Conservation (phyloP, 2,888 invertebrate genomes). For the Tachina grossa region DNA sequence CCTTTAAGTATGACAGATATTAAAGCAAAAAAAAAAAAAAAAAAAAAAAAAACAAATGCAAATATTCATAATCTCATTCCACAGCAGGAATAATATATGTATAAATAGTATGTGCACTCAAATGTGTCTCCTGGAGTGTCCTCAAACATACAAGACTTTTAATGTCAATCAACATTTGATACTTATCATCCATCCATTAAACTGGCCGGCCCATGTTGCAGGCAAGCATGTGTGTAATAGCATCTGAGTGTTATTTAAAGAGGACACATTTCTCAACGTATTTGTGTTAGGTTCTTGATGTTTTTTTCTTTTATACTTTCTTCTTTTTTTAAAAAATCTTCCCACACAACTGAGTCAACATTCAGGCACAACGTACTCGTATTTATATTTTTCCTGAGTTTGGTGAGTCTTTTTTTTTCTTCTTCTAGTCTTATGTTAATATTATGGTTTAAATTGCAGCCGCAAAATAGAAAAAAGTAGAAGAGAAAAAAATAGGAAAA, state of each 20-base stretch:
- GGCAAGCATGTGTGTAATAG: slow-evolving; percentile 13
- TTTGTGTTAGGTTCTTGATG: not conserved
- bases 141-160: slow-evolving; percentile 4
- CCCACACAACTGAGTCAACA: not conserved
- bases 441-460: slow-evolving; percentile 48
- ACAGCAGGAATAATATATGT: slow-evolving; percentile 35
- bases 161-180: slow-evolving; percentile 58
- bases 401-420: not conserved
- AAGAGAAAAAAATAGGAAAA: not conserved
- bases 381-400: not conserved
- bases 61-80: too few relatives aligned
- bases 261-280: slow-evolving; percentile 13
- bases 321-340: slow-evolving; percentile 4
- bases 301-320: not conserved
- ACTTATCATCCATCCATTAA: slow-evolving; percentile 44
- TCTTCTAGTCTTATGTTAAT: slow-evolving; percentile 43
- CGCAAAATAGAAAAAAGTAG: not conserved
- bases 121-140: not conserved
- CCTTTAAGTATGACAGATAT: too few relatives aligned
- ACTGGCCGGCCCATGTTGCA: not conserved
- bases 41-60: not conserved
- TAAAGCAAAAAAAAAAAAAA: too few relatives aligned
- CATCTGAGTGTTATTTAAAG: slow-evolving; percentile 7
- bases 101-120: not conserved
- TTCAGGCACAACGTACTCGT: not conserved